phyloP scores from a whole-genome alignment of 1,140 invertebrate species.

The Pseudomyrmex concolor region DNA sequence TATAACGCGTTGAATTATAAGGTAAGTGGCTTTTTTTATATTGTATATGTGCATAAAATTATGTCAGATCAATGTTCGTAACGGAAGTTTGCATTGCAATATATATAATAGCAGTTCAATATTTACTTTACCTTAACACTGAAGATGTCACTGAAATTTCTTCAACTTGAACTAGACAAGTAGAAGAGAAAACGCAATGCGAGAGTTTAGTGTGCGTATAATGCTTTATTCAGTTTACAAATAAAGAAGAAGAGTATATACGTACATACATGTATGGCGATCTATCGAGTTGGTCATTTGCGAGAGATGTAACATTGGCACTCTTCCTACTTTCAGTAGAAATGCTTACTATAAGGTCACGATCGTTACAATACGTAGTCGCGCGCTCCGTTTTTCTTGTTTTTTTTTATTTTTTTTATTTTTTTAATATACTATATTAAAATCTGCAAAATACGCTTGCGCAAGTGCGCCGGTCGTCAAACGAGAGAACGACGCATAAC shows the following conservation, averaged over 20 bases:
- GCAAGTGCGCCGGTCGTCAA: neutral
- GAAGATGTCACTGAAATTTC: too few relatives aligned
- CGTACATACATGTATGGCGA: constrained; percentile 61
- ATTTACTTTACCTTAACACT: too few relatives aligned
- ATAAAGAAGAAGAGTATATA: constrained; percentile 56
- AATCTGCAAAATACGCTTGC: constrained; percentile 44
- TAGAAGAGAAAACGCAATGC: neutral
- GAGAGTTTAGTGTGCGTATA: neutral
- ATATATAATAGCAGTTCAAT: too few relatives aligned
- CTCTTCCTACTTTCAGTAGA: constrained; percentile 63
- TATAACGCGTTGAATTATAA: too few relatives aligned
- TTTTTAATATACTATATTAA: constrained; percentile 40
- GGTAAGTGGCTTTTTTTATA: too few relatives aligned
- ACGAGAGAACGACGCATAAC: neutral
- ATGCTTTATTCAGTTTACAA: constrained; percentile 67
- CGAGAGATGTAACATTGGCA: constrained; percentile 37
- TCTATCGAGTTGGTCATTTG: constrained; percentile 71
- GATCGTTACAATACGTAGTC: neutral
- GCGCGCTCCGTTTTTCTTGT: neutral
- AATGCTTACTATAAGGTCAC: constrained; percentile 36
- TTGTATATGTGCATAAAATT: too few relatives aligned
- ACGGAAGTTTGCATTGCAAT: too few relatives aligned
- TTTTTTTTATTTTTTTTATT: too few relatives aligned
- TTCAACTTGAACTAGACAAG: too few relatives aligned
- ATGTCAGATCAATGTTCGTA: too few relatives aligned